Conservation (phyloP, 2,888 invertebrate species). For the Nymphalis urticae region DNA sequence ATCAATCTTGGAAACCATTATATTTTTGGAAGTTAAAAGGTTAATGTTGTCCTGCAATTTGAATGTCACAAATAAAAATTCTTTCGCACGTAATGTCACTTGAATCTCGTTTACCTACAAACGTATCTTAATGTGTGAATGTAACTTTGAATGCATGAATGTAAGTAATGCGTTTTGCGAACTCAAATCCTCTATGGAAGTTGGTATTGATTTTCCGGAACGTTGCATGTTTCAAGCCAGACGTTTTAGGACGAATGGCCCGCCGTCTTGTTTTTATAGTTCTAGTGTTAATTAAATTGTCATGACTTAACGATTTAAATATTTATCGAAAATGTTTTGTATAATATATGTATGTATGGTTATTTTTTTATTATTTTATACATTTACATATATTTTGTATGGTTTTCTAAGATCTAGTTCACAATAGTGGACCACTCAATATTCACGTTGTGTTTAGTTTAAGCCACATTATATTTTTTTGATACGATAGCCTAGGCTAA, state of each 20-base stretch:
- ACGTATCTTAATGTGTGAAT: conserved; percentile 1
- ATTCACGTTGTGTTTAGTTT: too few relatives aligned
- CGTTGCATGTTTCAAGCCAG: conserved; percentile 16
- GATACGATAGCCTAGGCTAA: too few relatives aligned
- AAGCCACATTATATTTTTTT: too few relatives aligned
- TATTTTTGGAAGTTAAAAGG: conserved; percentile 33
- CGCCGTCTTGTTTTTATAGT: conserved; percentile 17
- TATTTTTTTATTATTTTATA: too few relatives aligned
- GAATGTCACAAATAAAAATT: conserved; percentile 35
- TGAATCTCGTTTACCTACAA: conserved; percentile 35
- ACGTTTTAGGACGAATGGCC: conserved; percentile 18
- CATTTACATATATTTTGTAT: too few relatives aligned
- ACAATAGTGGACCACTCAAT: too few relatives aligned
- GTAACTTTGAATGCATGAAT: not conserved
- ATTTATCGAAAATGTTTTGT: too few relatives aligned
- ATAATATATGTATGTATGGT: too few relatives aligned
- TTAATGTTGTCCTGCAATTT: conserved; percentile 33
- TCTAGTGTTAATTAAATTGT: not conserved
- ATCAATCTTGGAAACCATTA: conserved; percentile 16
- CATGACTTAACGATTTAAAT: too few relatives aligned
- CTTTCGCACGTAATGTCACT: conserved; percentile 31
- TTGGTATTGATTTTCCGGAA: conserved; percentile 27
- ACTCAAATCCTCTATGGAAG: conserved; percentile 6
- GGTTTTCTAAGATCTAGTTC: too few relatives aligned
- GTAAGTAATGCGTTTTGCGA: conserved; percentile 8